Base-by-base conservation (phyloP, 2,888 invertebrate genomes). In the Drosophila aldrichi region DNA sequence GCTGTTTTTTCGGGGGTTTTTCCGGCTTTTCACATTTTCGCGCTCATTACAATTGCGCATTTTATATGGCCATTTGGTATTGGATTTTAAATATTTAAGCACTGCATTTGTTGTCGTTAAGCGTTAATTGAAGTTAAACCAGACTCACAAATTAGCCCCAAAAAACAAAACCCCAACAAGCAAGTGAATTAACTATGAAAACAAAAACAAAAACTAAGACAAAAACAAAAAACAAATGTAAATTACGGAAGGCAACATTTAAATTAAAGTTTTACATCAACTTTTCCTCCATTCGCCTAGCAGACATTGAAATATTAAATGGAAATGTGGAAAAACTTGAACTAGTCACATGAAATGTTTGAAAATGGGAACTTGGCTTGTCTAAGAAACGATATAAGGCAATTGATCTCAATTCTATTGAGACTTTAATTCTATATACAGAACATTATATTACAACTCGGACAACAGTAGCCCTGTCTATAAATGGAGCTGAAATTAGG, bases 71-170 rank as follows among this genome's bases (percentile, higher is more conserved):
- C 70, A 81, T 79, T 84, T 81, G 78, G 78, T 72, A 81, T 81
- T 84, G 85, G 64, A 68, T 82, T 79, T 82, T 82, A 82, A 82
- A 81, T 82, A 82, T 82, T 86, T 79, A 86, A 70, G 20, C 64
- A 36, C 46, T 67, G 68, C 70, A 81, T 75, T 83, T 83, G 78
- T 81, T 75, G 67, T 78, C 74, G 67, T 70, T 46, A 29, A 57
- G 54, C 65, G 71, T 57, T 82, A 81, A 81, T 82, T 82, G 68
- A 73, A 85, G 76, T 73, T 61, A 69, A 76, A 64, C 65, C 76
- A 67, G 71, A 67, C 63, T 36, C 18, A 14, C 51, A 49, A 60
- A 44, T 48, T 18, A 46, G 61, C 74, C 49, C 48, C 51, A 62
- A 41, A 65, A 65, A 43, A 49, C 48, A 49, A 18, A 54, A 14